Base-by-base conservation (phyloP, 2,113 vertebrate genomes). In the Amphiprion percula region DNA sequence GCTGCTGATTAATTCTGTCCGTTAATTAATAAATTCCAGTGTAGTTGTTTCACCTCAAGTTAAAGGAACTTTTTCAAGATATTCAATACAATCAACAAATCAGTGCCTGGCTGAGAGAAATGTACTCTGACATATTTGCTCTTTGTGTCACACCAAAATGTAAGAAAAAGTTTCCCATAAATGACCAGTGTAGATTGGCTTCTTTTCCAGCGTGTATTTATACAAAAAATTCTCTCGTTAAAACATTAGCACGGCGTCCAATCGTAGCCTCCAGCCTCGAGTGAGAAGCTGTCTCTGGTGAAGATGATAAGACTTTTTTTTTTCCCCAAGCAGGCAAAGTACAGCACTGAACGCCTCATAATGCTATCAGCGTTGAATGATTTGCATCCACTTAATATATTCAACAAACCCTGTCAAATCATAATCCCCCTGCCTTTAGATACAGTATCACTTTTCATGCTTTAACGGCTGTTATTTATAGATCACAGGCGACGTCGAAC, bases 401-500 rank as follows among this genome's bases (percentile, higher is more conserved):
- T 88, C 80, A 88, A 75, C 68, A 89, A 82, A 83, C 76, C 77
- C 87, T 80, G 70, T 89, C 82, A 79, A 87, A 84, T 87, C 66
- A 74, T 86, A 92, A 93, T 87, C 90, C 83, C 54, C 19, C 55
- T 62, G 85, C 85, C 80, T 86, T 91, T 82, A 85, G 85, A 90
- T 72, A 85, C 87, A 82, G 12, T 84, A 85, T 88, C 70, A 82
- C 70, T 80, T 73, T 75, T 72, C 78, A 79, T 77, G 81, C 67
- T 67, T 49, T 56, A 84, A 53, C 68, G 47, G 37, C 50, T 70
- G 84, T 53, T 88, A 83, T 88, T 91, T 84, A 79, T 83, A 87
- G 74, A 84, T 79, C 61, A 49, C 58, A 77, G 39, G 58, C 26
- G 39, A 75, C 5, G 4, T 63, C 66, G 52, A 68, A 78, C 46